Percentiles rank a stretch among this genome's conserved stretches.
These are phyloP conservation scores for Drosophila aff. DNA, from an alignment of 1,140 invertebrate species.

Conservation along the genomic window DNA sequence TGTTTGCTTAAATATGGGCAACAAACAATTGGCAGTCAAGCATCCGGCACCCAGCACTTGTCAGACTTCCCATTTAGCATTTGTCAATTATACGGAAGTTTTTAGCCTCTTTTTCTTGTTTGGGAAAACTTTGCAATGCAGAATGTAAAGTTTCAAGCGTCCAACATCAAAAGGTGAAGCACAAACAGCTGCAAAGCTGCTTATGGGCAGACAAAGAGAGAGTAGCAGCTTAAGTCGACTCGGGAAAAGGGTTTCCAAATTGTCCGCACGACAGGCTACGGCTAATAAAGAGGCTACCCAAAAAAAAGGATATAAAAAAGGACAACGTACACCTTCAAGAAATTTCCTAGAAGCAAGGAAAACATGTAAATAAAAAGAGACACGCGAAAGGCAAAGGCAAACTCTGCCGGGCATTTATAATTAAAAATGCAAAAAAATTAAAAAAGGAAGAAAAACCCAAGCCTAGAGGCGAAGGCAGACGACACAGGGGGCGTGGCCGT, in stretches of 20 bases:
- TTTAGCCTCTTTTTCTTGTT: conserved; percentile 16
- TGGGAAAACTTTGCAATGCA: conserved; percentile 39
- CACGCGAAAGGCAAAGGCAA: conserved; percentile 33
- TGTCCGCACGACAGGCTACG: conserved; percentile 57
- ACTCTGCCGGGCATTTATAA: conserved; percentile 74
- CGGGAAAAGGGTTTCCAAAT: conserved; percentile 62
- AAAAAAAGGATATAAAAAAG: conserved; percentile 23
- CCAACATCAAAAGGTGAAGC: conserved; percentile 48
- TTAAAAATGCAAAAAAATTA: conserved; percentile 66
- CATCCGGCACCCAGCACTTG: conserved; percentile 20
- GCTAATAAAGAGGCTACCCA: conserved; percentile 67
- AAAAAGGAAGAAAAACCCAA: conserved; percentile 27
- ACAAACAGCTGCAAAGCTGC: conserved; percentile 52
- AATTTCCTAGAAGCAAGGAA: conserved; percentile 21
- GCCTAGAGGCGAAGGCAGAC: conserved; percentile 15
- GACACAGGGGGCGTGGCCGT: conserved; percentile 14
- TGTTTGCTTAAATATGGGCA: conserved; percentile 36
- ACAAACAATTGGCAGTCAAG: conserved; percentile 46
- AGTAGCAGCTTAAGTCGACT: conserved; percentile 37
- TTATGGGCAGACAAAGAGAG: conserved; percentile 11
- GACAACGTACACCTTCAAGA: conserved; percentile 45
- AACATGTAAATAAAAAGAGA: conserved; percentile 33
- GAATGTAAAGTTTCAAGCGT: conserved; percentile 34
- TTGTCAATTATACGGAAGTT: conserved; percentile 52
- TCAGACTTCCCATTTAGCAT: conserved; percentile 43